phyloP scores from a whole-genome alignment of 2,888 invertebrate species.

The Cephus pulcher region DNA sequence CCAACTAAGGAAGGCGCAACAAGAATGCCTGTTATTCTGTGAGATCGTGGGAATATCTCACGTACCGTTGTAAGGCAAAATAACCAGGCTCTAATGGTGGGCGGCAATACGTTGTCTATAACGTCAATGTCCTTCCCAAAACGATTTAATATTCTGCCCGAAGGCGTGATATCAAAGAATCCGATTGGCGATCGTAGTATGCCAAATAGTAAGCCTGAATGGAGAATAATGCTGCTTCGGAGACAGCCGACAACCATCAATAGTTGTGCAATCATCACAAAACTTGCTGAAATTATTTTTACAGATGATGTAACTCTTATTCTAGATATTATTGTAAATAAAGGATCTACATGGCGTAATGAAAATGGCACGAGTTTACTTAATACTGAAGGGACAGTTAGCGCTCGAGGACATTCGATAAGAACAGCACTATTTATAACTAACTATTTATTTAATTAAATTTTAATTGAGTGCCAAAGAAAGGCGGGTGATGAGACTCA shows the following conservation, averaged over 20 bases:
- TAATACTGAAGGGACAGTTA: background rate
- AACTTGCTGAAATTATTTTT: slow-evolving; percentile 54
- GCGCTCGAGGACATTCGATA: background rate
- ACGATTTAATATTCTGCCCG: slow-evolving; percentile 82
- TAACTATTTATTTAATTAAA: background rate
- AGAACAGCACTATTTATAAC: background rate
- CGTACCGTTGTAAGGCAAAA: slow-evolving; percentile 62
- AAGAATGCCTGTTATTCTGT: slow-evolving; percentile 7
- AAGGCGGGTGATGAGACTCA: too few species aligned
- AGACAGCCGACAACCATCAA: slow-evolving; percentile 61
- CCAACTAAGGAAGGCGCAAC: background rate
- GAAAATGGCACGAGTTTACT: background rate
- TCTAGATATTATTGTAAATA: background rate
- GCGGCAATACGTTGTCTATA: slow-evolving; percentile 78
- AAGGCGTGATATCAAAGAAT: slow-evolving; percentile 85
- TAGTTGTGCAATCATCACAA: slow-evolving; percentile 57
- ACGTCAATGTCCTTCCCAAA: slow-evolving; percentile 82
- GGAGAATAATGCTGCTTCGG: slow-evolving; percentile 69
- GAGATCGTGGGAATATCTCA: slow-evolving; percentile 45
- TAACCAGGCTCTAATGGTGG: slow-evolving; percentile 78
- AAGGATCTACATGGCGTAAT: background rate
- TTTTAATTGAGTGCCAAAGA: too few species aligned
- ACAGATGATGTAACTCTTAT: background rate
- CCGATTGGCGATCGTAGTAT: slow-evolving; percentile 77
- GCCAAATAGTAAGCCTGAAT: slow-evolving; percentile 74